Base-by-base conservation (phyloP, 2,113 vertebrate species). In the Lycaon pictus region DNA sequence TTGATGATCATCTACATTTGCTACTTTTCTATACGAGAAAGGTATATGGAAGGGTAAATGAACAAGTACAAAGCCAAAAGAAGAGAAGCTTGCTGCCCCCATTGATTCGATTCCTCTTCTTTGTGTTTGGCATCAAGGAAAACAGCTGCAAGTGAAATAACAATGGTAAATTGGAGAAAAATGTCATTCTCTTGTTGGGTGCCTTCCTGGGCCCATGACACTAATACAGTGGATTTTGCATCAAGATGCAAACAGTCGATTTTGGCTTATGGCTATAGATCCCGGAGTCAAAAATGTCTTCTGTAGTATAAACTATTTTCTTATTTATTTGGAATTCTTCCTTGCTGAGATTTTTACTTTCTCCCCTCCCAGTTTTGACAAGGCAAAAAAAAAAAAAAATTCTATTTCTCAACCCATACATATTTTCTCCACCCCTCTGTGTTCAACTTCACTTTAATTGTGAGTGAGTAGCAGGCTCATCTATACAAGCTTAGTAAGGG, bases 301-400 rank as follows among this genome's bases (percentile, higher is more conserved):
- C 20, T 58, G 37, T 60, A 20, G 11, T 12, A 15, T 82, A 69
- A 63, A 81, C 15, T 53, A 58, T 69, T 88, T 87, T 56, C 48
- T 87, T 87, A 74, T 83, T 90, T 90, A 87, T 43, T 88, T 17
- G 22, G 69, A 58, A 37, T 20, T 91, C 55, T 81, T 93, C n/a
- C 53, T 37, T 51, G 22, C 55, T 92, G n/a, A 91, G 56, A 77
- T 55, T 83, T 94, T 93, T 97, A 58, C 62, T 22, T 96, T 90
- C 20, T 88, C 5, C 17, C 3, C 17, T 95, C 23, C 25, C n/a
- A 58, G 56, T 58, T 90, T 76, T 67, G 72, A 71, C 1, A 86
- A 91, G 53, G 58, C 23, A 81, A 80, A 93, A 63, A 11, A 74
- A 93, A 63, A 11, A 74, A 74, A 27, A 29, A 17, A 15, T 43